Evolutionary conservation across 2,797 vertebrate species (phyloP).

Genomic region (Cyprinella venusta): DNA sequence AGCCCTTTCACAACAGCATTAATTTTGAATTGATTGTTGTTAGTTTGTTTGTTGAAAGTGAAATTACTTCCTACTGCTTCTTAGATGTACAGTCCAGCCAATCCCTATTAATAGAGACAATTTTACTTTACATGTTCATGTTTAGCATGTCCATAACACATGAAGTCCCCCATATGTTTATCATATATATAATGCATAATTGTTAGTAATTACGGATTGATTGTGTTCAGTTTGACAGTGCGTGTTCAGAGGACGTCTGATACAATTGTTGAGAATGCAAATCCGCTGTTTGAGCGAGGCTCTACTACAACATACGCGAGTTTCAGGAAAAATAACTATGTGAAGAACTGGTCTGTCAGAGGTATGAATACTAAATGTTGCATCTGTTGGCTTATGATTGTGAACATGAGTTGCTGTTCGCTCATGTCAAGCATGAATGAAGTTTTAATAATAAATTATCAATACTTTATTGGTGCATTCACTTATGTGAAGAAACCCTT

Average conservation of each 20-base stretch:
- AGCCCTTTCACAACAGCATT: not conserved
- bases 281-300: constrained; percentile 94
- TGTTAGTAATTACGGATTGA: not conserved
- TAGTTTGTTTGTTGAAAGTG: not conserved
- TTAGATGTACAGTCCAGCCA: not conserved
- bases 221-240: constrained; percentile 87
- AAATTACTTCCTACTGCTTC: not conserved
- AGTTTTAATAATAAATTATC: not conserved
- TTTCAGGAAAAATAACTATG: constrained; percentile 85
- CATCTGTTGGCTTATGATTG: not conserved
- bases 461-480: not conserved
- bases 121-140: not conserved
- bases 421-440: not conserved
- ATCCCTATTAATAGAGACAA: not conserved
- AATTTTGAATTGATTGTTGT: not conserved
- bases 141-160: not conserved
- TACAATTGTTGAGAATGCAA: constrained; percentile 84
- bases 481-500: not conserved
- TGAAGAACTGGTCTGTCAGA: constrained; percentile 91
- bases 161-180: too few species aligned
- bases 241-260: constrained; percentile 91
- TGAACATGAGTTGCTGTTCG: not conserved
- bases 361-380: constrained; percentile 70
- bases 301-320: constrained; percentile 95
- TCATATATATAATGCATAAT: constrained; percentile 1